phyloP scores from a whole-genome alignment of 2,113 vertebrate species.

The Ardeotis arabs region DNA sequence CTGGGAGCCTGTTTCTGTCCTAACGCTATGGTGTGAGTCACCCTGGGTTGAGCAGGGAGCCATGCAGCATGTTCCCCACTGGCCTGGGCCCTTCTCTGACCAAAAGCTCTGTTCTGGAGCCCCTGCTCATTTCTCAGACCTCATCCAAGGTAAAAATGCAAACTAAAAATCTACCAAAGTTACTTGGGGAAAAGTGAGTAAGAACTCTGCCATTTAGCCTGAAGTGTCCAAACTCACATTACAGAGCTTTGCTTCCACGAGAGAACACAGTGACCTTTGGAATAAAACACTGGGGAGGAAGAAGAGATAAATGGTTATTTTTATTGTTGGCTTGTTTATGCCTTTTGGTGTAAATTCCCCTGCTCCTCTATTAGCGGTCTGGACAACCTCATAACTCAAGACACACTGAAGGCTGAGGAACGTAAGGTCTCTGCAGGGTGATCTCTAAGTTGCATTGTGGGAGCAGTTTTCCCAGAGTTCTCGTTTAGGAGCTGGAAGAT shows the following conservation, averaged over 20 bases:
- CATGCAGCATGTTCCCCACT: neutral
- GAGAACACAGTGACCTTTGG: conserved; percentile 50
- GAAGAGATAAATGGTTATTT: conserved; percentile 64
- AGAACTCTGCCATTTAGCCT: neutral
- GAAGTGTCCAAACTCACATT: neutral
- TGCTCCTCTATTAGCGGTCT: conserved; percentile 48
- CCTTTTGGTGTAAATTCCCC: conserved; percentile 56
- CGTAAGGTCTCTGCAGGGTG: conserved; percentile 25
- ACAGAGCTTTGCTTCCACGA: neutral
- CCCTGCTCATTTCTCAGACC: neutral
- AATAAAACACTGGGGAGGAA: conserved; percentile 29
- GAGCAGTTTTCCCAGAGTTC: conserved; percentile 36
- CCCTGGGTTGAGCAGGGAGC: fast-evolving
- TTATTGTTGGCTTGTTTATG: conserved; percentile 68
- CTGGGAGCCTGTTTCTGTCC: neutral
- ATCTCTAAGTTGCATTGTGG: conserved; percentile 40
- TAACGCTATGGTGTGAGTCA: neutral
- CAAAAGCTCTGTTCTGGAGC: neutral
- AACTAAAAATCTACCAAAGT: neutral
- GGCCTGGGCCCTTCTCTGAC: neutral
- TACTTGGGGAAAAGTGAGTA: neutral
- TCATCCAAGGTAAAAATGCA: neutral
- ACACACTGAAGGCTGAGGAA: conserved; percentile 40
- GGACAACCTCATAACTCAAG: conserved; percentile 65
- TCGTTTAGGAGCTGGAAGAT: conserved; percentile 21